Conservation (phyloP, 2,888 invertebrate genomes). For the Ctenicera cuprea region DNA sequence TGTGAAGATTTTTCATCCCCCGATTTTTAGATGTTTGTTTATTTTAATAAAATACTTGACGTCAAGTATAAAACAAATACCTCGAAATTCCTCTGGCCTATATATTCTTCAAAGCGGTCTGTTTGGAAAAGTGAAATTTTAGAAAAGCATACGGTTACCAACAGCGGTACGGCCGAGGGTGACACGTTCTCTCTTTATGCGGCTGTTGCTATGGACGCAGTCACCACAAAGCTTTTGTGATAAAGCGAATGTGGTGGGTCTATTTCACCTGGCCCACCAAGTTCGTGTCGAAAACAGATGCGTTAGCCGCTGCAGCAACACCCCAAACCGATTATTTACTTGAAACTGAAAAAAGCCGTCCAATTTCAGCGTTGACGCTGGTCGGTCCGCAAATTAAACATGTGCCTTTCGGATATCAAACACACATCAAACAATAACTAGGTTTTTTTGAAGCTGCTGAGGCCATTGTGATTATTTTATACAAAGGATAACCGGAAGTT, state of each 20-base stretch:
- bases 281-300: slow-evolving; percentile 55
- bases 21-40: too few relatives aligned
- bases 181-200: slow-evolving; percentile 58
- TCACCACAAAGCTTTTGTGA: slow-evolving; percentile 62
- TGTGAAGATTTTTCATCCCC: too few relatives aligned
- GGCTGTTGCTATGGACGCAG: slow-evolving; percentile 62
- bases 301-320: slow-evolving; percentile 50
- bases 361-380: slow-evolving; percentile 9
- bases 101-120: slow-evolving; percentile 14
- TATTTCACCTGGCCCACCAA: slow-evolving; percentile 57
- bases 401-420: slow-evolving; percentile 27
- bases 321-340: slow-evolving; percentile 52
- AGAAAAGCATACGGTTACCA: slow-evolving; percentile 44
- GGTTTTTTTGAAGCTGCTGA: neutral
- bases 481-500: too few relatives aligned
- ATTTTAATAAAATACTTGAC: too few relatives aligned
- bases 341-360: slow-evolving; percentile 36
- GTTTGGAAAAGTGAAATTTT: slow-evolving; percentile 41
- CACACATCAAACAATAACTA: slow-evolving; percentile 19
- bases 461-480: neutral
- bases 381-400: slow-evolving; percentile 4
- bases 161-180: slow-evolving; percentile 52
- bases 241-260: slow-evolving; percentile 53
- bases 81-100: slow-evolving; percentile 14
- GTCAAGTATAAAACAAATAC: slow-evolving; percentile 14